Conservation (phyloP, 2,797 vertebrate species). For the Microctenopoma lineatum region DNA sequence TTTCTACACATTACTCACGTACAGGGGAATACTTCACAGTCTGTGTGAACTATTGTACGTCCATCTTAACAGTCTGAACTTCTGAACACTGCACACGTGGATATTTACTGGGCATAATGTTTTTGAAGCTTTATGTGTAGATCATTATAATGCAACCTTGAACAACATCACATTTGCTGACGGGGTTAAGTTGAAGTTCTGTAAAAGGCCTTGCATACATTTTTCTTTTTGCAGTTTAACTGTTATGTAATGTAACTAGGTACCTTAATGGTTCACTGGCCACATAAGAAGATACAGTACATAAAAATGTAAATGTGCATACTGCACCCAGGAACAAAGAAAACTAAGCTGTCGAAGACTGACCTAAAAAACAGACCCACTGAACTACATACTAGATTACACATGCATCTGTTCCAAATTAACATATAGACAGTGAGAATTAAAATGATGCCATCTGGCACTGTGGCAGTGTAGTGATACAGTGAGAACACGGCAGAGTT, state of each 20-base stretch:
- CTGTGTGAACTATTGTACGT: neutral
- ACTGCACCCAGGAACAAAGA: slow-evolving; percentile 52
- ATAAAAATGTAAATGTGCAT: slow-evolving; percentile 1
- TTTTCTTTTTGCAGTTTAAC: neutral
- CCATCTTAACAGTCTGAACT: neutral
- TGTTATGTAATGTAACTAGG: neutral
- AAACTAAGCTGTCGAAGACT: slow-evolving; percentile 58
- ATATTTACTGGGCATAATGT: neutral
- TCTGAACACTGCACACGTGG: neutral
- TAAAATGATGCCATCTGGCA: slow-evolving; percentile 75
- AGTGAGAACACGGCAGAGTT: slow-evolving; percentile 64
- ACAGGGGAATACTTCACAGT: no score
- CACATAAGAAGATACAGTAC: slow-evolving; percentile 5
- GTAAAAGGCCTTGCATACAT: neutral
- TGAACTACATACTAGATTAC: slow-evolving; percentile 76
- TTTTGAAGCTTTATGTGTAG: neutral
- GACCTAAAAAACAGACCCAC: slow-evolving; percentile 75
- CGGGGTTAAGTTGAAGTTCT: no score
- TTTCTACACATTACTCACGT: neutral
- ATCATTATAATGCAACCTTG: neutral
- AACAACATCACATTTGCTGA: neutral
- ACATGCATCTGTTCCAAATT: slow-evolving; percentile 76
- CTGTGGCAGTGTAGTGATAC: slow-evolving; percentile 53
- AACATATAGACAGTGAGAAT: slow-evolving; percentile 76
- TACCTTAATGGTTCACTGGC: neutral